These are phyloP conservation scores for Pempheris klunzingeri DNA, from an alignment of 2,797 vertebrate species.

Conservation along the genomic window DNA sequence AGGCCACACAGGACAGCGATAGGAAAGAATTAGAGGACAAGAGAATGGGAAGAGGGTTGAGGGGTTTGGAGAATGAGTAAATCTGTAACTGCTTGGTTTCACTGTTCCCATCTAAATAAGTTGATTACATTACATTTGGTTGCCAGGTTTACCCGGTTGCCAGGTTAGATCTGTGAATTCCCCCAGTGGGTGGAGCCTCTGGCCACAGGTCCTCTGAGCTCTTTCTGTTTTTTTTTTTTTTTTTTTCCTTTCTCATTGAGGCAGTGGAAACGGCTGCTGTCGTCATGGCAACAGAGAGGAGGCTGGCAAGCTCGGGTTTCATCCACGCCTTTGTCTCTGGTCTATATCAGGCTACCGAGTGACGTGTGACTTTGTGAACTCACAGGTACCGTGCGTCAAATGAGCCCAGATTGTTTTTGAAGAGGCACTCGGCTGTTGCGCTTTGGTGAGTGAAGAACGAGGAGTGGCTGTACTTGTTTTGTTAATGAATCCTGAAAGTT, in stretches of 20 bases:
- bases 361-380: constrained; percentile 62
- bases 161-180: constrained; percentile 58
- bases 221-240: constrained; percentile 8
- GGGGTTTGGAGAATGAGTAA: not conserved
- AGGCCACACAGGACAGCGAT: constrained; percentile 35
- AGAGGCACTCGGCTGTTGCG: constrained; percentile 46
- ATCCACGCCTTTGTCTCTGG: constrained; percentile 70
- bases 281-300: constrained; percentile 76
- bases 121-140: constrained; percentile 27
- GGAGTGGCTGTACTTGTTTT: constrained; percentile 34
- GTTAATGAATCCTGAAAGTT: constrained; percentile 27
- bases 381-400: constrained; percentile 48
- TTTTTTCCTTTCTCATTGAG: not conserved
- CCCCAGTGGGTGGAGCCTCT: constrained; percentile 67
- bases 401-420: constrained; percentile 49
- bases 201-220: constrained; percentile 62
- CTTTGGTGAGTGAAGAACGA: constrained; percentile 37
- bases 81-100: constrained; percentile 20
- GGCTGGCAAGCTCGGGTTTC: constrained; percentile 78
- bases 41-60: not conserved
- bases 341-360: constrained; percentile 66
- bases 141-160: constrained; percentile 46
- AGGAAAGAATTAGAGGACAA: not conserved
- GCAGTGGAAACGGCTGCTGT: constrained; percentile 59
- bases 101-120: constrained; percentile 20